Evolutionary conservation across 2,797 vertebrate genomes (phyloP), one percentile per base, ranked within the genome.

Genomic region (Tragelaphus oryx): DNA sequence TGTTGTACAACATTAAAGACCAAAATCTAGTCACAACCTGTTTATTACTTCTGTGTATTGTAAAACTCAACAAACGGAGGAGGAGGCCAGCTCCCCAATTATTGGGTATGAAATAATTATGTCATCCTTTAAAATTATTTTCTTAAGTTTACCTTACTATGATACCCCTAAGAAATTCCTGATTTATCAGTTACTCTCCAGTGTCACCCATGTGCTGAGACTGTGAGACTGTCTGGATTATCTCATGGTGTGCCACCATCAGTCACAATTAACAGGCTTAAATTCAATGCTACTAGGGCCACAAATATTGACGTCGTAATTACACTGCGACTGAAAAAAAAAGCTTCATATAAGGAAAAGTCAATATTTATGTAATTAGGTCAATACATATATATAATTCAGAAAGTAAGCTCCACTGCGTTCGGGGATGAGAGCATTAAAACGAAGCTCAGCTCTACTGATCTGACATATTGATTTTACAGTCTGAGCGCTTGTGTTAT

Each of bases 281-380:
- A 98, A 98, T 98, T 98, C 95, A 97, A 9, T 96, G 85, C 98
- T 98, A 98, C 96, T 98, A 94, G 78, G 98, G 89, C 95, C 96
- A 98, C 97, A 97, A 96, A 98, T 98, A 98, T 98, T 98, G 98
- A 98, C 98, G 98, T 97, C 92, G 48, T 97, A 98, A 98, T 99
- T 99, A 98, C 60, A 94, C 60, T 1, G 79, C 97, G 96, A 94
- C 95, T 95, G 94, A 95, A 98, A 98, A 98, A 98, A 98, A 97
- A 97, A 90, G 76, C 93, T 98, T 98, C 88, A 98, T 97, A 97
- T 96, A 97, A 98, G 97, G 79, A 75, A 98, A 98, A 98, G 96
- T 98, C 98, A 98, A 98, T 99, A 98, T 98, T 98, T 98, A 98
- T 98, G 95, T 98, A 98, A 98, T 98, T 98, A 98, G 97, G 97